Base-by-base conservation (phyloP, 2,113 vertebrate genomes). In the Piaya cayana region DNA sequence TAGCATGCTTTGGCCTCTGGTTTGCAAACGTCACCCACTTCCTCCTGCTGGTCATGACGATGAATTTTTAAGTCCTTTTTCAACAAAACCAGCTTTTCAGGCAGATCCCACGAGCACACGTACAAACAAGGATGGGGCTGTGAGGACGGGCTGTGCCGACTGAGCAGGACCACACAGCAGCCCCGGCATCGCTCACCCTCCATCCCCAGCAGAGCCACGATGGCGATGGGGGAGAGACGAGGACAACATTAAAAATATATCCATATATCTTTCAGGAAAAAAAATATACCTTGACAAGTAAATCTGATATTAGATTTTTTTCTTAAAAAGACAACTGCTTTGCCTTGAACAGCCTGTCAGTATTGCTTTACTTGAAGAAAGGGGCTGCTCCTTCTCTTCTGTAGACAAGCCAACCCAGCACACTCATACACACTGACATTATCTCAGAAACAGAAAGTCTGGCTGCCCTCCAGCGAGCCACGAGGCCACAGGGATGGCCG, bases 111-210 rank as follows among this genome's bases (percentile, higher is more conserved):
- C 49, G 21, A 34, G n/a, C 7, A 3, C 16, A 4, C 2, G 0
- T 3, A 45, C 0, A 1, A 19, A 11, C 19, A 12, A 5, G 2
- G 3, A 15, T 0, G 21, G 45, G 79, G 65, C 45, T 22, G 1
- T 0, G 10, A 36, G 47, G 30, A 42, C 5, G 7, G 60, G 47
- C 14, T 3, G 36, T 17, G 70, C 19, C 11, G 36, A 43, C 0
- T 36, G 45, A 76, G 60, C 53, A 23, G 62, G 42, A 16, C 47
- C 62, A 25, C 6, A 0, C n/a, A 15, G 37, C 11, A 23, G 67
- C 45, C 43, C 17, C 11, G 1, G 53, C 72, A 79, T 25, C 16
- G 1, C 55, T 69, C 75, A 27, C 37, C 79, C 69, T 45, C 82
- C 10, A 7, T 11, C 75, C 71, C 69, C 60, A 3, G 0, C 7